Conservation (phyloP, 2,113 vertebrate species). For the Tretioscincus oriximinensis region DNA sequence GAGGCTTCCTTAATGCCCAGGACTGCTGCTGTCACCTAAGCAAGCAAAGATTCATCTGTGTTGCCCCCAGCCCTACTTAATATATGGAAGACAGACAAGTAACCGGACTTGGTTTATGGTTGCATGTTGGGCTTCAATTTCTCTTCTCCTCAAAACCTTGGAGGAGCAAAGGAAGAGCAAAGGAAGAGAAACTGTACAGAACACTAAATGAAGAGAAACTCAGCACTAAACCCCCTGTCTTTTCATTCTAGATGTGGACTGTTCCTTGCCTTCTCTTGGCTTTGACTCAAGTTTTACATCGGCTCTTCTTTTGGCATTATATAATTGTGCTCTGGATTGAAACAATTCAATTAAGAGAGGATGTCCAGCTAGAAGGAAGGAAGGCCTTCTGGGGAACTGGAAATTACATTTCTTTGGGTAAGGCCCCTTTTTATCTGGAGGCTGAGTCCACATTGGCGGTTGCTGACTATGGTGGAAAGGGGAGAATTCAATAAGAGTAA, state of each 20-base stretch:
- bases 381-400: slow-evolving; percentile 45
- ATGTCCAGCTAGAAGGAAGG: slow-evolving; percentile 20
- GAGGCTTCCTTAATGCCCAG: no score
- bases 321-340: slow-evolving; percentile 21
- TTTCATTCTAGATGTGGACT: not conserved
- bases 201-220: not conserved
- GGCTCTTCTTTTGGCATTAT: not conserved
- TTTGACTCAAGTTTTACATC: not conserved
- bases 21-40: no score
- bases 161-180: not conserved
- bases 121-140: not conserved
- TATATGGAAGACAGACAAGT: not conserved
- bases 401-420: slow-evolving; percentile 46
- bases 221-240: not conserved
- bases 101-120: not conserved
- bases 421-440: slow-evolving; percentile 27
- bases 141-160: not conserved
- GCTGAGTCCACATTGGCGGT: slow-evolving; percentile 45
- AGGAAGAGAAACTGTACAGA: no score
- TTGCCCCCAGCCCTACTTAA: no score
- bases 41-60: no score
- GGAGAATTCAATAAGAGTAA: slow-evolving; percentile 48
- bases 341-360: slow-evolving; percentile 39
- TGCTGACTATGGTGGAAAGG: slow-evolving; percentile 38
- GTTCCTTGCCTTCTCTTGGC: not conserved